A percentile compares a stretch with the other conserved stretches of the same genome.
These are phyloP conservation scores for Hydra vulgaris DNA, from an alignment of 30 jellyfish, hydroid and myxozoan genomes.

Conservation along the genomic window DNA sequence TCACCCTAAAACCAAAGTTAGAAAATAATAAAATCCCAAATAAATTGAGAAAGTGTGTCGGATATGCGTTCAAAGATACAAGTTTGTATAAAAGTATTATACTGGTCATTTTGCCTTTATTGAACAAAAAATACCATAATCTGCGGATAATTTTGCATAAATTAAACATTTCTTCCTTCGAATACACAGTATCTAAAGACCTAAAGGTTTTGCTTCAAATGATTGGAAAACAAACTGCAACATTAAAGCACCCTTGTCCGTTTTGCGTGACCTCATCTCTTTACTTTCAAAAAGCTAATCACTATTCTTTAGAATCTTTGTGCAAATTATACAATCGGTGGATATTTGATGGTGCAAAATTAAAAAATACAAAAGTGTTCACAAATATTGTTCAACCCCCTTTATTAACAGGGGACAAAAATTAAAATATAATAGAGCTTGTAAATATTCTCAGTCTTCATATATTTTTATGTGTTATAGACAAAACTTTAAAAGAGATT, in stretches of 20 bases:
- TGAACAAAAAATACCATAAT: not conserved
- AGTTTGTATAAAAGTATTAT: not conserved
- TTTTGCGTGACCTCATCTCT: not conserved
- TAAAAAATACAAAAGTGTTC: not conserved
- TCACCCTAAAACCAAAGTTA: not conserved
- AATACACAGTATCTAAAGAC: not conserved
- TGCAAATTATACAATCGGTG: not conserved
- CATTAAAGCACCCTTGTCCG: not conserved
- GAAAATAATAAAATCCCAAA: not conserved
- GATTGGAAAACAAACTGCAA: not conserved
- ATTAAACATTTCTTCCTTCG: not conserved
- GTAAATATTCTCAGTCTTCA: not conserved
- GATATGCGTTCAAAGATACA: not conserved
- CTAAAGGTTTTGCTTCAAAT: not conserved
- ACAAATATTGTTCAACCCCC: not conserved
- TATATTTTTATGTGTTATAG: not conserved
- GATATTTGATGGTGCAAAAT: not conserved
- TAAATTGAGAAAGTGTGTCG: not conserved
- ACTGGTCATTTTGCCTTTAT: not conserved
- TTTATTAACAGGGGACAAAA: not conserved
- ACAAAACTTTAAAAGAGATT: not conserved
- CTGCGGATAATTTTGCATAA: not conserved
- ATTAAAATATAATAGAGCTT: not conserved
- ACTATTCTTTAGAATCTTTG: not conserved
- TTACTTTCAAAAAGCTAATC: not conserved